Evolutionary conservation across 2,113 vertebrate genomes (phyloP), one percentile per base, ranked within the genome.

Genomic region (Caloenas nicobarica): DNA sequence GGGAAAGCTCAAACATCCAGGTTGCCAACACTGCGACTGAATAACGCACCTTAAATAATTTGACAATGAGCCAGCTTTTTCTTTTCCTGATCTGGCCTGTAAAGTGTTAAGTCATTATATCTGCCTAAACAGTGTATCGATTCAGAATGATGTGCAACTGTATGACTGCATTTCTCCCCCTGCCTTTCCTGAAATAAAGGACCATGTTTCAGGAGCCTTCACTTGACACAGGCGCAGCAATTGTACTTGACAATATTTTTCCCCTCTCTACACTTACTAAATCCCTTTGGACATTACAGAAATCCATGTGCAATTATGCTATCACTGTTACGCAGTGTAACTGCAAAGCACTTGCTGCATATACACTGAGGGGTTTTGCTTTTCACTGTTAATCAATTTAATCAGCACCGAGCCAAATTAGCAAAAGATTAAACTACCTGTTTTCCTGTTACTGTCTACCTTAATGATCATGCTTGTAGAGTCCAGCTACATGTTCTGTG

Each of bases 61-160:
- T 79, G 57, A 69, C 16, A 53, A 5, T 2, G 16, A 82, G 31
- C 13, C 50, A 68, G 42, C 36, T 42, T 38, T 15, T 8, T 11
- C 5, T 18, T 1, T 1, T 4, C 26, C 21, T 3, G 8, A 6
- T 24, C 65, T 44, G 40, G 29, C n/a, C 50, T 16, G 1, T 6
- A 54, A 66, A 68, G 36, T 3, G 36, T 51, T 57, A 86, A 91
- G 21, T 46, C 44, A 34, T 28, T 61, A 18, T 0, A 73, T 6
- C 28, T 34, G 29, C 57, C 23, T 9, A 24, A 64, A 38, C 44
- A 33, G 12, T 17, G 0, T 6, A 40, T 16, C 0, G 3, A 36
- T 2, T 6, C 50, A 57, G 65, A 56, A n/a, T 4, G 25, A 58
- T 8, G 38, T 11, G 18, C 44, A 64, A 29, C 36, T 36, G 2